Conservation (phyloP, 2,797 vertebrate species). For the Microcaecilia unicolor region DNA sequence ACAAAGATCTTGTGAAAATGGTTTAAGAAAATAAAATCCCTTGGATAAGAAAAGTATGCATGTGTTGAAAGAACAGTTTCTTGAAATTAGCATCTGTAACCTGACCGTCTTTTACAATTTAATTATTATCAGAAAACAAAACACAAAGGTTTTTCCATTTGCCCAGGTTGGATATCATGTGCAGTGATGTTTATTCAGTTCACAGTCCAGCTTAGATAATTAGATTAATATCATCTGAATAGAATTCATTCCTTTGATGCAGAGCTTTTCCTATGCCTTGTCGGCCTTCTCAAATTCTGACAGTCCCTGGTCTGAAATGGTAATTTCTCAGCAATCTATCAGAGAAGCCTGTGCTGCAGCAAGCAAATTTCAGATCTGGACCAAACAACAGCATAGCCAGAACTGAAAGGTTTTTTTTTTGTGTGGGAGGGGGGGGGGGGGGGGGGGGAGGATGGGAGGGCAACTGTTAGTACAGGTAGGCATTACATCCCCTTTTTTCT, state of each 20-base stretch:
- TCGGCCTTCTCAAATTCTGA: constrained; percentile 41
- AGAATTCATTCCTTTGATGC: constrained; percentile 61
- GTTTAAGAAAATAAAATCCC: too few species aligned
- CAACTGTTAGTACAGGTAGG: too few species aligned
- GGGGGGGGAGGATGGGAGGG: too few species aligned
- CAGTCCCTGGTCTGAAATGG: constrained; percentile 40
- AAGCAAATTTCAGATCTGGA: constrained; percentile 42
- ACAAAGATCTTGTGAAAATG: too few species aligned
- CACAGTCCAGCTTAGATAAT: constrained; percentile 63
- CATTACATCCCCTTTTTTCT: too few species aligned
- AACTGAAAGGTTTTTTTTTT: too few species aligned
- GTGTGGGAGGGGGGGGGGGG: too few species aligned
- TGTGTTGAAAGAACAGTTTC: constrained; percentile 39
- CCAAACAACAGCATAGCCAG: too few species aligned
- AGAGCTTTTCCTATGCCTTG: constrained; percentile 34
- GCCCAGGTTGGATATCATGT: constrained; percentile 42
- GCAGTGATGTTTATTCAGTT: constrained; percentile 64
- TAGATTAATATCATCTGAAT: constrained; percentile 69
- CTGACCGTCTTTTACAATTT: constrained; percentile 35
- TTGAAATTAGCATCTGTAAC: constrained; percentile 42
- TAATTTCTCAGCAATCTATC: constrained; percentile 59
- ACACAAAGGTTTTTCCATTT: constrained; percentile 40
- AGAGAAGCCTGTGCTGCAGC: constrained; percentile 39
- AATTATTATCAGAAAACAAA: constrained; percentile 38
- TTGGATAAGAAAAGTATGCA: too few species aligned